Evolutionary conservation across 2,113 vertebrate species (phyloP).

Genomic region (Pelusios castaneus): DNA sequence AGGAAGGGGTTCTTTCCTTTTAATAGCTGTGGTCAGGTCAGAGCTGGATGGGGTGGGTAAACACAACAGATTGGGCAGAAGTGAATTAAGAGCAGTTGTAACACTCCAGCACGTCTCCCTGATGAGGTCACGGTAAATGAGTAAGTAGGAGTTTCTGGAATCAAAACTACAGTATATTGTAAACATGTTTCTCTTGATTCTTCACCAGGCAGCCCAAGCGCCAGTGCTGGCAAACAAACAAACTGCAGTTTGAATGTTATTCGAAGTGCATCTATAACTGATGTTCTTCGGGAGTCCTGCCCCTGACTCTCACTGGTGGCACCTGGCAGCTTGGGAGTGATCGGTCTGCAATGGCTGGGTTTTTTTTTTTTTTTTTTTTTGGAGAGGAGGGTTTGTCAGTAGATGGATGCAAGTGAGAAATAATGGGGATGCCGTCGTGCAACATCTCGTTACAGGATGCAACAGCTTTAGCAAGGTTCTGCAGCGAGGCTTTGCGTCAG

Average conservation of each 20-base stretch:
- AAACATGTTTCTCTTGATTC: conserved; percentile 12
- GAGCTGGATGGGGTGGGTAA: background rate
- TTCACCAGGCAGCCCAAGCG: background rate
- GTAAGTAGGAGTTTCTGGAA: background rate
- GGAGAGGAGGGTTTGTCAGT: background rate
- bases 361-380: conserved; percentile 55
- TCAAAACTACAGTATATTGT: background rate
- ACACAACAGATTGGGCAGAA: background rate
- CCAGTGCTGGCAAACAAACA: background rate
- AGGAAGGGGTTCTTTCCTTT: background rate
- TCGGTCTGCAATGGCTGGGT: conserved; percentile 44
- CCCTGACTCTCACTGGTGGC: background rate
- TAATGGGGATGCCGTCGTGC: conserved; percentile 29
- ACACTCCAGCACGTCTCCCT: background rate
- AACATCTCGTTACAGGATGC: conserved; percentile 5
- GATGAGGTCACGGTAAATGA: background rate
- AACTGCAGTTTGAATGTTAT: background rate
- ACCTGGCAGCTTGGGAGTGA: background rate
- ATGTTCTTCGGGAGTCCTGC: background rate
- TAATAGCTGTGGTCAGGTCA: background rate
- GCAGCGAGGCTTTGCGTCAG: background rate
- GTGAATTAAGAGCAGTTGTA: background rate
- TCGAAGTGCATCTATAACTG: conserved; percentile 2
- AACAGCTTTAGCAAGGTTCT: background rate
- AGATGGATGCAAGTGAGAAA: conserved; percentile 48